A percentile compares a stretch with the other conserved stretches of the same genome.
Evolutionary conservation across 2,888 invertebrate species (phyloP).

Genomic region (Yponomeuta plumbellus): DNA sequence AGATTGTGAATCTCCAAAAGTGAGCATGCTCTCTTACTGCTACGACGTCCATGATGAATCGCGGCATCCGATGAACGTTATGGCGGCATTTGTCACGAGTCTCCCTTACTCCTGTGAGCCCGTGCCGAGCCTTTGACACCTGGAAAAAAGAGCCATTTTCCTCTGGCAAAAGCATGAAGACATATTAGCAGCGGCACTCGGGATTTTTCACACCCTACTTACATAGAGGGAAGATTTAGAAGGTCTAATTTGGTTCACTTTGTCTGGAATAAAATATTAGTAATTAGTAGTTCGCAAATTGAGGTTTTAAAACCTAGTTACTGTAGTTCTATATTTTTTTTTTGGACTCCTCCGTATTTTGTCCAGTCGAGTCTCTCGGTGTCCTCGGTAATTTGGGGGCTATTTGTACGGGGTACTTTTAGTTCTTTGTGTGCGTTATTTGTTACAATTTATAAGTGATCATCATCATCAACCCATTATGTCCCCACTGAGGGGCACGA

Average conservation of each 20-base stretch:
- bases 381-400: too few species aligned
- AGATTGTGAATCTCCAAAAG: background rate
- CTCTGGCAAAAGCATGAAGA: background rate
- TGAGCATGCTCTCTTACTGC: background rate
- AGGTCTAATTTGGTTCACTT: background rate
- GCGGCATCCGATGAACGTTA: constrained; percentile 10
- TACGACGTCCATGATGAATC: background rate
- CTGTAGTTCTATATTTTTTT: too few species aligned
- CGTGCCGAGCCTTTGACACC: background rate
- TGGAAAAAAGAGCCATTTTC: background rate
- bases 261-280: too few species aligned
- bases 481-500: too few species aligned
- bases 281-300: too few species aligned
- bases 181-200: background rate
- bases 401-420: too few species aligned
- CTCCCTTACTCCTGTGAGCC: background rate
- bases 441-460: too few species aligned
- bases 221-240: background rate
- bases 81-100: constrained; percentile 13
- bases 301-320: too few species aligned
- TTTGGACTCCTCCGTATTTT: too few species aligned
- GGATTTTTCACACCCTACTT: background rate
- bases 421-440: too few species aligned
- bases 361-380: too few species aligned
- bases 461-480: too few species aligned